Conservation (phyloP, 2,113 vertebrate genomes). For the Malaclemys terrapin region DNA sequence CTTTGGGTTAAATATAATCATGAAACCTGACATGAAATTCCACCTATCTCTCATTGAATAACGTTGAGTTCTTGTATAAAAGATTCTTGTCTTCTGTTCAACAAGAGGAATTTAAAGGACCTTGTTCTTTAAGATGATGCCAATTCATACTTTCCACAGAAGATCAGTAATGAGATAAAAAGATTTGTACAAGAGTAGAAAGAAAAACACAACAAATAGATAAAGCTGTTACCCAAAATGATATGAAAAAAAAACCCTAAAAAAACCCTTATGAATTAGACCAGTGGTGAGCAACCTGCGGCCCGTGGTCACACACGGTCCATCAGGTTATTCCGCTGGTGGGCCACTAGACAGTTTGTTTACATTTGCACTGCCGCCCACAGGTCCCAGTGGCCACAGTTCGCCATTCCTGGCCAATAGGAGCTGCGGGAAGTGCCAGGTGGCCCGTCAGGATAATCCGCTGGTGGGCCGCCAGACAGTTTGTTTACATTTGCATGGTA, state of each 20-base stretch:
- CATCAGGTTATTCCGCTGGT: too few species aligned
- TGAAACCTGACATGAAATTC: background rate
- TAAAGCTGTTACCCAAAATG: background rate
- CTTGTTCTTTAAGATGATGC: fast-evolving
- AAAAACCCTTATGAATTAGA: background rate
- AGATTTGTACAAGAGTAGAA: background rate
- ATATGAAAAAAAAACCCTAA: background rate
- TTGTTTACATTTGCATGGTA: too few species aligned
- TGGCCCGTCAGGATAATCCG: too few species aligned
- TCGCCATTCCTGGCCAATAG: too few species aligned
- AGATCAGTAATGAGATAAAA: background rate
- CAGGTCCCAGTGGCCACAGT: too few species aligned
- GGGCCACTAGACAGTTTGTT: too few species aligned
- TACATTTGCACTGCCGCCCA: too few species aligned
- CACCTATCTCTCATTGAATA: fast-evolving
- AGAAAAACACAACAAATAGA: background rate
- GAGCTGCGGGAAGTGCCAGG: too few species aligned
- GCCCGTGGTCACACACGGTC: fast-evolving
- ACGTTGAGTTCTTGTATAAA: background rate
- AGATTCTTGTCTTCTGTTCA: background rate
- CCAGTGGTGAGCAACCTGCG: too few species aligned
- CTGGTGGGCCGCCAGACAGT: too few species aligned
- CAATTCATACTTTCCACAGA: background rate
- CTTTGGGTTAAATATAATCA: background rate
- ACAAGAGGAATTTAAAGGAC: background rate